A percentile compares a stretch with the other conserved stretches of the same genome.
These are phyloP conservation scores for Cyanoramphus novaezelandiae DNA, from an alignment of 2,113 vertebrate genomes.

Conservation along the genomic window DNA sequence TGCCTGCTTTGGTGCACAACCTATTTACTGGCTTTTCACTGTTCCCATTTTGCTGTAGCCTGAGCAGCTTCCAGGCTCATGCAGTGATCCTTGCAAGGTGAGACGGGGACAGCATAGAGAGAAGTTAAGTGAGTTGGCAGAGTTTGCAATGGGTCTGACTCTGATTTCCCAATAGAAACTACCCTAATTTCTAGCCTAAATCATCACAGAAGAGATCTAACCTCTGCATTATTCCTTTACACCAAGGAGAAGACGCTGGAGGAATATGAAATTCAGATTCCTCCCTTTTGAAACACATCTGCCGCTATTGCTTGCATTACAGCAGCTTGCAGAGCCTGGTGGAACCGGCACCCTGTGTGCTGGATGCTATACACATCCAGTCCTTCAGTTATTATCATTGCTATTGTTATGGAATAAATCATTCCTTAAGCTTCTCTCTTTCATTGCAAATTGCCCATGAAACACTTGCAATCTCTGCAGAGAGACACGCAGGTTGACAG, in stretches of 20 bases:
- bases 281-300: neutral
- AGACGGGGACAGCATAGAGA: accelerated
- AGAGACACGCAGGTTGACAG: neutral
- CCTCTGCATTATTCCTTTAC: neutral
- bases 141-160: neutral
- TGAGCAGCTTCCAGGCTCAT: neutral
- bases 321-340: neutral
- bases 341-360: neutral
- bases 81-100: neutral
- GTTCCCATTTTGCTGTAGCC: neutral
- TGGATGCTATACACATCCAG: slow-evolving; percentile 29
- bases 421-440: slow-evolving; percentile 38
- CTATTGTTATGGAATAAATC: slow-evolving; percentile 31
- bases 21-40: neutral
- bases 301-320: neutral
- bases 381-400: neutral
- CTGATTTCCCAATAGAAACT: neutral
- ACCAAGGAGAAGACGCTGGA: neutral
- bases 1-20: neutral
- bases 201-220: neutral
- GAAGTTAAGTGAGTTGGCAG: neutral
- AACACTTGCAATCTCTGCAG: slow-evolving; percentile 35
- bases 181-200: neutral
- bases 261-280: neutral
- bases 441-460: slow-evolving; percentile 57